phyloP scores from a whole-genome alignment of 1,140 invertebrate species.

The Yoshiicerus persimilis region DNA sequence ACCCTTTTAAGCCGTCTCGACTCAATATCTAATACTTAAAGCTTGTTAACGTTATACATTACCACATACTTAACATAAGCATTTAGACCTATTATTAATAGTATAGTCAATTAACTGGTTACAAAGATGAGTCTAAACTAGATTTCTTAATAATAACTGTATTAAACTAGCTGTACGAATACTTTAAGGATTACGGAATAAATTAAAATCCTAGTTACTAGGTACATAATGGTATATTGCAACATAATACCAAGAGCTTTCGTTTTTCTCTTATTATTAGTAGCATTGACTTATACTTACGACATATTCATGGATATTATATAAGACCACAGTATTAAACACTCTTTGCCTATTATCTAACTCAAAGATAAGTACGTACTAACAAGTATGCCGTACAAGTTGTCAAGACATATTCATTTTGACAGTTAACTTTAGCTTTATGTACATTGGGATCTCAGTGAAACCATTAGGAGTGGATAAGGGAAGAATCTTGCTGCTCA shows the following conservation, averaged over 20 bases:
- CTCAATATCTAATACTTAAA: background rate
- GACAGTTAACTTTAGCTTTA: constrained; percentile 8
- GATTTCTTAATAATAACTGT: background rate
- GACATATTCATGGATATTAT: no score
- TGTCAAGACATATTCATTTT: constrained; percentile 9
- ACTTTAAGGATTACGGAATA: background rate
- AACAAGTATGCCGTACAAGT: background rate
- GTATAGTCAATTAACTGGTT: background rate
- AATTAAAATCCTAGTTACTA: no score
- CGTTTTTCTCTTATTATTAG: no score
- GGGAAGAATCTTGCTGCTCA: constrained; percentile 30
- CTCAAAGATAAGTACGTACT: background rate
- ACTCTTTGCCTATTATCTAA: background rate
- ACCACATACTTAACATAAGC: background rate
- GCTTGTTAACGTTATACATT: background rate
- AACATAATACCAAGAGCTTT: no score
- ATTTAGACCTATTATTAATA: background rate
- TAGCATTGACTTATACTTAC: no score
- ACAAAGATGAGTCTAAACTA: background rate
- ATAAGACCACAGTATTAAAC: no score
- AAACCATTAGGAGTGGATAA: constrained; percentile 16
- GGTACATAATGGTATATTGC: no score
- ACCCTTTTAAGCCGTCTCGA: background rate
- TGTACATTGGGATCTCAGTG: background rate
- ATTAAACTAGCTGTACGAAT: background rate